These are phyloP conservation scores for Diarsia brunnea DNA, from an alignment of 2,888 invertebrate species.

Conservation along the genomic window DNA sequence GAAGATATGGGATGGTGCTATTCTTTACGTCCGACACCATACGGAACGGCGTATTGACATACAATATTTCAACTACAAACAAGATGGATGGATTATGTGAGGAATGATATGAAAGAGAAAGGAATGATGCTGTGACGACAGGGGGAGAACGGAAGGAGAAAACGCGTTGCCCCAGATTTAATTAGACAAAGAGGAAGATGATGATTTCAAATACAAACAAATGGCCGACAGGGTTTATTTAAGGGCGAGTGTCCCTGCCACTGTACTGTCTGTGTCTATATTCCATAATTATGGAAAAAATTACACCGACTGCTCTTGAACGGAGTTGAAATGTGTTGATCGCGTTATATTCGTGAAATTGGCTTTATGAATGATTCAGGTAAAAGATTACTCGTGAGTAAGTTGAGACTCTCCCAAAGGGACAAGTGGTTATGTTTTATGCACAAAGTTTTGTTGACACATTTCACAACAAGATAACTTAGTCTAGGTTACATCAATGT, in stretches of 20 bases:
- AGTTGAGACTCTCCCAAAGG: too few species aligned
- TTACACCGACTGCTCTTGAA: neutral
- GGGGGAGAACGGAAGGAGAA: too few species aligned
- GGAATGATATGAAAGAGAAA: too few species aligned
- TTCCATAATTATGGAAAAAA: neutral
- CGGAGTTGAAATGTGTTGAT: neutral
- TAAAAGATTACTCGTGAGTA: neutral
- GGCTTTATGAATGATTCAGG: neutral
- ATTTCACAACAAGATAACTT: neutral
- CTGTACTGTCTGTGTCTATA: neutral
- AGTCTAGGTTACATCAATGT: neutral
- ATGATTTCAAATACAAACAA: too few species aligned
- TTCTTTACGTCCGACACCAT: too few species aligned
- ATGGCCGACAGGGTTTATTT: too few species aligned
- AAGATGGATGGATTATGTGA: too few species aligned
- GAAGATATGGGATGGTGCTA: too few species aligned
- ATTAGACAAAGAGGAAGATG: too few species aligned
- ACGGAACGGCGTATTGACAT: neutral
- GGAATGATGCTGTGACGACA: too few species aligned
- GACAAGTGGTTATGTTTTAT: too few species aligned
- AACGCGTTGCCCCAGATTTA: too few species aligned
- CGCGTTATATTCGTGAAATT: neutral
- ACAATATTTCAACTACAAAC: neutral
- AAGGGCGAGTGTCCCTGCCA: neutral
- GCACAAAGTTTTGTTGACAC: neutral